These are phyloP conservation scores for Propsilocerus akamusi DNA, from an alignment of 1,140 invertebrate genomes.

Conservation along the genomic window DNA sequence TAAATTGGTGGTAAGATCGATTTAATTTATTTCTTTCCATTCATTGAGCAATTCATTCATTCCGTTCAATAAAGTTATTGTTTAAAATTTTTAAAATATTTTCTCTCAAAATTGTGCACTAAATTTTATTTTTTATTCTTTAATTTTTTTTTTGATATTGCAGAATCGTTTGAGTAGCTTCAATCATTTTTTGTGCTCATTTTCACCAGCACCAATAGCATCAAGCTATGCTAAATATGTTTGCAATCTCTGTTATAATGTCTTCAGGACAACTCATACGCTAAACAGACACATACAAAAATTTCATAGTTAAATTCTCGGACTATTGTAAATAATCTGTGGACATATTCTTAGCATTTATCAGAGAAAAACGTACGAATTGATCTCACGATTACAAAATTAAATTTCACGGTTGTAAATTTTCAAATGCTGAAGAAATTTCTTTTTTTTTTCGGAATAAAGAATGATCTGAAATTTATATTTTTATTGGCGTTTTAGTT, in stretches of 20 bases:
- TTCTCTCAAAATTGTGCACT: neutral
- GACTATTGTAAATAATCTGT: too few relatives aligned
- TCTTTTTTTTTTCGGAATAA: too few relatives aligned
- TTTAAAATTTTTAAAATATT: neutral
- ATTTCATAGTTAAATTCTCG: neutral
- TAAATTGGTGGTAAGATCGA: too few relatives aligned
- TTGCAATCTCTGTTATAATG: neutral
- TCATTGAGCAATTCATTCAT: neutral
- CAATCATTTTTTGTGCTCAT: neutral
- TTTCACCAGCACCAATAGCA: neutral
- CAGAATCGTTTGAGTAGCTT: neutral
- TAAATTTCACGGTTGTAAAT: too few relatives aligned
- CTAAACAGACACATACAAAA: neutral
- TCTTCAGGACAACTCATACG: neutral
- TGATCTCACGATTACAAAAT: too few relatives aligned
- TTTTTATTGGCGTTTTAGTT: too few relatives aligned
- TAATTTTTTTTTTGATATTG: neutral
- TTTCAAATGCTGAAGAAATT: too few relatives aligned
- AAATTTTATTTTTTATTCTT: neutral
- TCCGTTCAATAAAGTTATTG: neutral
- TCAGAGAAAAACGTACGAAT: too few relatives aligned
- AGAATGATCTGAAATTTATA: too few relatives aligned
- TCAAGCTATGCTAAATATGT: neutral
- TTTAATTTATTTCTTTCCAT: neutral
- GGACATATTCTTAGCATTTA: too few relatives aligned